Base-by-base conservation (phyloP, 2,888 invertebrate genomes). In the Polietes domitor region DNA sequence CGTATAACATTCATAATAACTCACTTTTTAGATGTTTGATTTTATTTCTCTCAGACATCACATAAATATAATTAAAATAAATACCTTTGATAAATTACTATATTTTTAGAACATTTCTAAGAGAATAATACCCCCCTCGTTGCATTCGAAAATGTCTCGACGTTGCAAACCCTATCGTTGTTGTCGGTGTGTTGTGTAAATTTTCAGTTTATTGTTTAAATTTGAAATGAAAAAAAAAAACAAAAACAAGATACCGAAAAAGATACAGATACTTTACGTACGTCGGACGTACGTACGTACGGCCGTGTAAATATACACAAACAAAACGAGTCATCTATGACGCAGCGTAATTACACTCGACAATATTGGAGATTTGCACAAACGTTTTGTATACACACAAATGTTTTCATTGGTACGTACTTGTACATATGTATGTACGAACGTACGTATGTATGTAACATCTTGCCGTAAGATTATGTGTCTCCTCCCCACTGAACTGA, bases 261-360 rank as follows among this genome's bases (percentile, higher is more conserved):
- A 21, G 17, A 65, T 37, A 24, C 24, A 21, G 41, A 68, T 43
- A 68, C 43, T 43, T 68, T 68, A 68, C 68, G 68, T 68, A 61
- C 15, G 28, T 17, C 50, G 19, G 6, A 55, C 12, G 55, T 55
- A 24, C 50, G 21, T 63, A 63, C 41, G 41, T 65, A 65, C 19
- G 17, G 6, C 10, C 9, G 19, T 12, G 41, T 65, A 65, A 37
- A 37, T 21, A 63, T 63, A 63, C 32, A 68, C 43, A 43, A 68
- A 68, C 43, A 9, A 24, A 43, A 12, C 43, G 43, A 63, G 43
- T 75, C 83, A 71, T 71, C 61, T 80, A 55, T 80, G 80, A 83
- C 80, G 83, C 83, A 83, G 77, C 41, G 63, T 72, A 75, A 80
- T 80, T 80, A 58, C 21, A 68, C 21, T 41, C 43, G 68, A 32